Conservation (phyloP, 37 sponge, comb jelly and placozoan genomes). For the Cladorhizidae sp. region DNA sequence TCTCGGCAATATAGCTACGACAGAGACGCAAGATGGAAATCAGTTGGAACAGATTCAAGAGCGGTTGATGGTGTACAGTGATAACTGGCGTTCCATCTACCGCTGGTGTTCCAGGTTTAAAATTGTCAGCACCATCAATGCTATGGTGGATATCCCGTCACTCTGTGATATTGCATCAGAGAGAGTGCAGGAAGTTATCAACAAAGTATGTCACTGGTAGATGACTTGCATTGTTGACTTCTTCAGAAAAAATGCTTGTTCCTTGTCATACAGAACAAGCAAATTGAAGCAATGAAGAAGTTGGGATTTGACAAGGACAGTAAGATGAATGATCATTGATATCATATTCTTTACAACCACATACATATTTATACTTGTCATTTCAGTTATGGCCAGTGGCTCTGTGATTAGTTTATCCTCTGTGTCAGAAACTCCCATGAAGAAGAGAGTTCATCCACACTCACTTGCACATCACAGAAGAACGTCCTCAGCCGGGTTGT, state of each 20-base stretch:
- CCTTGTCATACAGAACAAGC: constrained; percentile 43
- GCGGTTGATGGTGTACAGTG: constrained; percentile 68
- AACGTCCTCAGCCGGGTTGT: constrained; percentile 27
- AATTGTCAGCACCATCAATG: constrained; percentile 69
- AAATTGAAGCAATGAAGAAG: constrained; percentile 31
- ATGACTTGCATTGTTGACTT: background rate
- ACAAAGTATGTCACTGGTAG: constrained; percentile 5
- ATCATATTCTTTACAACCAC: too few relatives aligned
- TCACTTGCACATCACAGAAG: background rate
- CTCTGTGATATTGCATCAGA: background rate
- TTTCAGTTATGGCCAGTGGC: too few relatives aligned
- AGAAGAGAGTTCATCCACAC: background rate
- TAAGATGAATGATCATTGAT: background rate
- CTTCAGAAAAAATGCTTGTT: background rate
- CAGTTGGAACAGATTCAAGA: constrained; percentile 12
- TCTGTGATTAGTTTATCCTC: background rate
- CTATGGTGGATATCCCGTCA: constrained; percentile 2
- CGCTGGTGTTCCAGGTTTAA: constrained; percentile 78
- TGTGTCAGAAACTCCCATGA: background rate
- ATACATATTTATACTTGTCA: too few relatives aligned
- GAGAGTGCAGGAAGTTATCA: constrained; percentile 26
- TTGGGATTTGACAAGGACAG: constrained; percentile 10
- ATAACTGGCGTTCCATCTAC: constrained; percentile 62
- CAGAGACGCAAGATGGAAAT: background rate
- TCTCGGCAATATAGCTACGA: background rate